Conservation (phyloP, 1,140 invertebrate genomes). For the Rhopalosiphum padi region DNA sequence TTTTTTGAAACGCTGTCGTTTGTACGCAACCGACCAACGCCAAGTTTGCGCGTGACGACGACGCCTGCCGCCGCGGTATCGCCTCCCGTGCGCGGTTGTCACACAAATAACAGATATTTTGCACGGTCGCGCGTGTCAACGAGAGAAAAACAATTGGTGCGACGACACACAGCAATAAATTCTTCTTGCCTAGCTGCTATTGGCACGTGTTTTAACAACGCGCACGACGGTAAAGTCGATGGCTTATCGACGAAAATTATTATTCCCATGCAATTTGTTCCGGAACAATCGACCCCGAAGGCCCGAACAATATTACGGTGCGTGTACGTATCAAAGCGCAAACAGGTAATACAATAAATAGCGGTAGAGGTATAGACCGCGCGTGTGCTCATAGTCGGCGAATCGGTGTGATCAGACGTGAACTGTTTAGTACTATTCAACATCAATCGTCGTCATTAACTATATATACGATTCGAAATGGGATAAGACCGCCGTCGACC, state of each 20-base stretch:
- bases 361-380: not conserved
- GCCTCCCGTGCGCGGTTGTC: not conserved
- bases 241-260: conserved; percentile 25
- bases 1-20: not conserved
- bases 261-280: conserved; percentile 12
- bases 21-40: not conserved
- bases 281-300: not conserved
- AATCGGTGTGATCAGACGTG: not conserved
- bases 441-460: not conserved
- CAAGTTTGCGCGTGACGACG: not conserved
- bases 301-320: not conserved
- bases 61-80: not conserved
- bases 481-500: not conserved
- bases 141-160: not conserved
- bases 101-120: conserved; percentile 8
- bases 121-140: not conserved
- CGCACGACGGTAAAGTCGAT: not conserved
- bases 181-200: not conserved
- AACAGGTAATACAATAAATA: not conserved
- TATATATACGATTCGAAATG: not conserved
- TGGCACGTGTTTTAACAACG: not conserved
- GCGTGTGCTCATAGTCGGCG: not conserved
- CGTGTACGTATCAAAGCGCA: not conserved
- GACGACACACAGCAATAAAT: not conserved
- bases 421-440: not conserved